These are phyloP conservation scores for Crematogaster levior DNA, from an alignment of 2,888 invertebrate genomes.

Conservation along the genomic window DNA sequence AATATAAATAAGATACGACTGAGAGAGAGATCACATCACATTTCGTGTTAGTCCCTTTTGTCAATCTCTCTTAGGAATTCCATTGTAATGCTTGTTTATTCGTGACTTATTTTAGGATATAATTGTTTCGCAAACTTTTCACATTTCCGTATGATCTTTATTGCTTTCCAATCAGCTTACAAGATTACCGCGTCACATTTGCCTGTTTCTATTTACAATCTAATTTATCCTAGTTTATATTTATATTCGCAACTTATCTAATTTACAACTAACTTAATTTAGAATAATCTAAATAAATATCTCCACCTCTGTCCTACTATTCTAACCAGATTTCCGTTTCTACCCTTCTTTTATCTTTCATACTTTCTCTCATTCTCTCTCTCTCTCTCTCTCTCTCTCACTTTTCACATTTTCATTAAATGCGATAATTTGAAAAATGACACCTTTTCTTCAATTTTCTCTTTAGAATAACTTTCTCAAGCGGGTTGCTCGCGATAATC, in stretches of 20 bases:
- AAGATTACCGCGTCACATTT: background rate
- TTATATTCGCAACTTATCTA: background rate
- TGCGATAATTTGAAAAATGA: background rate
- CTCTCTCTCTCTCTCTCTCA: background rate
- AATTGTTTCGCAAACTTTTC: background rate
- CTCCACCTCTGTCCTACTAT: background rate
- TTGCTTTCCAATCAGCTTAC: background rate
- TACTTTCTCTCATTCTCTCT: background rate
- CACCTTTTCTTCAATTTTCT: background rate
- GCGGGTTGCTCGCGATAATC: background rate
- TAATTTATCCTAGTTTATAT: background rate
- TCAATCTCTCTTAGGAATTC: background rate
- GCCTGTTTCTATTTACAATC: conserved; percentile 7
- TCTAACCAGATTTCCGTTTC: background rate
- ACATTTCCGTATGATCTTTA: background rate
- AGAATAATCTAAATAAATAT: background rate
- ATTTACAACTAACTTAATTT: background rate
- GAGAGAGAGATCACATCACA: conserved; percentile 1
- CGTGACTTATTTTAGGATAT: background rate
- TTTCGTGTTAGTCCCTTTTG: background rate
- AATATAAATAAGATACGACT: conserved; percentile 39
- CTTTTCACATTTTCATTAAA: background rate
- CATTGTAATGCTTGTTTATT: background rate
- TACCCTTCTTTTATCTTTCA: background rate
- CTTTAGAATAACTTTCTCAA: background rate